These are phyloP conservation scores for Perca flavescens DNA, from an alignment of 2,113 vertebrate genomes.

Conservation along the genomic window DNA sequence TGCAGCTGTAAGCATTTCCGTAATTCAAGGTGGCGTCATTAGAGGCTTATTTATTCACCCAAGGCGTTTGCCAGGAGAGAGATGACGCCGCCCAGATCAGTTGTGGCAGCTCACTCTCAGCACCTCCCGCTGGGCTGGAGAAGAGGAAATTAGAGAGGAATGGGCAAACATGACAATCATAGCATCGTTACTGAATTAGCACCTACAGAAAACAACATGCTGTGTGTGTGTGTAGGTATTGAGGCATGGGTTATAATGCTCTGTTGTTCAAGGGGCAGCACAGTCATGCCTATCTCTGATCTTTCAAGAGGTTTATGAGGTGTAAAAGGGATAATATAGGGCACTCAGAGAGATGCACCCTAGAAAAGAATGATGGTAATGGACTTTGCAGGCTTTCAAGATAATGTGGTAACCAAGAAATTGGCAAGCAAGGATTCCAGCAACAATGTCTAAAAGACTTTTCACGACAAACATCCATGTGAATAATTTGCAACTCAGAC, in stretches of 20 bases:
- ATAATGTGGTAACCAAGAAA: slow-evolving; percentile 19
- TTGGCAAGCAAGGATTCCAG: not conserved
- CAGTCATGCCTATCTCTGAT: slow-evolving; percentile 30
- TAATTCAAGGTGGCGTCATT: slow-evolving; percentile 83
- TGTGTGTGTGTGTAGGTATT: slow-evolving; percentile 27
- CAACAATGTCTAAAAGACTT: slow-evolving; percentile 11
- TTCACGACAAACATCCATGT: slow-evolving; percentile 1
- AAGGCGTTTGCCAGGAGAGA: slow-evolving; percentile 60
- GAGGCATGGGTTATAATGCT: slow-evolving; percentile 42
- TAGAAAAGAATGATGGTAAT: not conserved
- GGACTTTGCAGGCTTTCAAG: slow-evolving; percentile 32
- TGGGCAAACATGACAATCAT: slow-evolving; percentile 81
- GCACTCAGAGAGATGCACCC: slow-evolving; percentile 38
- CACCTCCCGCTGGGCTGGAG: slow-evolving; percentile 72
- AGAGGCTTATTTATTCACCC: slow-evolving; percentile 82
- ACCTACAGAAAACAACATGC: slow-evolving; percentile 67
- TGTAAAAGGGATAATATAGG: slow-evolving; percentile 13
- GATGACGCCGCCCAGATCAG: slow-evolving; percentile 73
- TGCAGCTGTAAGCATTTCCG: slow-evolving; percentile 79
- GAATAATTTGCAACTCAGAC: slow-evolving; percentile 8
- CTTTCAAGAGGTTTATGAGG: slow-evolving; percentile 31
- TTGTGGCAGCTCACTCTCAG: slow-evolving; percentile 73
- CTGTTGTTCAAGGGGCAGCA: slow-evolving; percentile 8
- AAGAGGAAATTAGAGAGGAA: slow-evolving; percentile 76
- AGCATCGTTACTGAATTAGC: slow-evolving; percentile 76